Evolutionary conservation across 2,113 vertebrate species (phyloP).

Genomic region (Myiopsitta monachus): DNA sequence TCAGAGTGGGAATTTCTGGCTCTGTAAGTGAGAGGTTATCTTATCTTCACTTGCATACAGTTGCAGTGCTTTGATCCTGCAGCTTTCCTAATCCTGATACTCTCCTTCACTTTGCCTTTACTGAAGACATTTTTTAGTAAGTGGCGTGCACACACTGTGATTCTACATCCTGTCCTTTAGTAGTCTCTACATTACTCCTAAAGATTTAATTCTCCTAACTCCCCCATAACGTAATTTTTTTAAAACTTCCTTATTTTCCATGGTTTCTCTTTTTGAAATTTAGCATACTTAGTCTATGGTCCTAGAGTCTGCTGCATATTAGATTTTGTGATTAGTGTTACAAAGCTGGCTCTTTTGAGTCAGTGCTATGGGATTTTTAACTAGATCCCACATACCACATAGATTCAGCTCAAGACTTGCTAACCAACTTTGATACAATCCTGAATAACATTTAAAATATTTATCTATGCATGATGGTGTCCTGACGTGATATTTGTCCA

Average conservation of each 20-base stretch:
- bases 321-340: not conserved
- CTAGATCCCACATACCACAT: rapidly evolving
- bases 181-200: not conserved
- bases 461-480: not conserved
- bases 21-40: not conserved
- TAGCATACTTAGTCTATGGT: not conserved
- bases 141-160: not conserved
- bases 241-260: not conserved
- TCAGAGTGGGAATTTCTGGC: not conserved
- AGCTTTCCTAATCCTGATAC: not conserved
- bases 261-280: not conserved
- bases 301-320: not conserved
- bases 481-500: not conserved
- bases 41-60: not conserved
- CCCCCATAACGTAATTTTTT: not conserved
- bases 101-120: not conserved
- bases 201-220: not conserved
- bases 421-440: not conserved
- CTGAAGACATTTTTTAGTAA: not conserved
- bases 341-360: not conserved
- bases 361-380: not conserved
- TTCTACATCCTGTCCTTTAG: not conserved
- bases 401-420: not conserved
- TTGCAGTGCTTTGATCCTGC: not conserved
- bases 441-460: not conserved